Evolutionary conservation across 2,113 vertebrate species (phyloP).

Genomic region (Numenius arquata): DNA sequence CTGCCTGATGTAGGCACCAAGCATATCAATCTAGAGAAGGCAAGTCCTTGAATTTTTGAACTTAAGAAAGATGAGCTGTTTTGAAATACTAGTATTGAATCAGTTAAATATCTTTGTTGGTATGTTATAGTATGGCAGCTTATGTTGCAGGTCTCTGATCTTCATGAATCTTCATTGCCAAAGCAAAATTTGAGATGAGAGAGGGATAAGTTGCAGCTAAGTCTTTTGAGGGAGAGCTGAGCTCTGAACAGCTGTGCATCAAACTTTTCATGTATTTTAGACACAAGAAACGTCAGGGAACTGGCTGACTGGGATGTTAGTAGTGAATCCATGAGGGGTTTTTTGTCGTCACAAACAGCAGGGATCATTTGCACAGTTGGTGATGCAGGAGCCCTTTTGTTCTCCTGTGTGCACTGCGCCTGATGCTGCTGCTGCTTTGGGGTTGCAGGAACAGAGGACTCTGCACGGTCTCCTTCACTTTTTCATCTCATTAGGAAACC

Average conservation of each 20-base stretch:
- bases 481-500: neutral
- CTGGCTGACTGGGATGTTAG: rapidly evolving
- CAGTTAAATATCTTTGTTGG: neutral
- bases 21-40: neutral
- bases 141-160: neutral
- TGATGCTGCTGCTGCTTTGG: neutral
- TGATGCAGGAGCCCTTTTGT: neutral
- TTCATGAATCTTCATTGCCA: rapidly evolving
- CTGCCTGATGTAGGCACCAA: neutral
- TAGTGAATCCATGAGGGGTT: neutral
- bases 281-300: neutral
- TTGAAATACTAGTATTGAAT: neutral
- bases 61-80: neutral
- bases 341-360: neutral
- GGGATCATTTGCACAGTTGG: rapidly evolving
- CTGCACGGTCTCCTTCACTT: neutral
- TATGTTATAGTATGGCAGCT: neutral
- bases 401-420: neutral
- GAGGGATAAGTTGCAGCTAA: neutral
- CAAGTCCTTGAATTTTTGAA: neutral
- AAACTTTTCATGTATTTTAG: neutral
- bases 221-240: neutral
- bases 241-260: neutral
- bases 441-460: neutral
- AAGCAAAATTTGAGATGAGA: neutral